Percentiles rank a stretch among this genome's conserved stretches.
Conservation (phyloP, 2,888 invertebrate species). For the Holacanthella duospinosa region DNA sequence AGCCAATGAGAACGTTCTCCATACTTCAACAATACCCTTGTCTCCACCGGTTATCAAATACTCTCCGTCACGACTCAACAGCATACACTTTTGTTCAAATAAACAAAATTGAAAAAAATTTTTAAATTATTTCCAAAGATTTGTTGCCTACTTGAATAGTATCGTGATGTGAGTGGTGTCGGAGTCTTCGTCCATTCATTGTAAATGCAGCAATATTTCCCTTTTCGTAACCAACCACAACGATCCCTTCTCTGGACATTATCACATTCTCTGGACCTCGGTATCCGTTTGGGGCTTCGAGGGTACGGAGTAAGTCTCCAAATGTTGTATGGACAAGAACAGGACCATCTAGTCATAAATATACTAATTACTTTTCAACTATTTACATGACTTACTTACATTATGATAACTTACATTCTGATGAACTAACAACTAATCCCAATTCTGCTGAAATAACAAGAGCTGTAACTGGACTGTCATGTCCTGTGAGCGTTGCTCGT, state of each 20-base stretch:
- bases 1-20: constrained; percentile 94
- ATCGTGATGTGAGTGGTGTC: constrained; percentile 86
- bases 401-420: constrained; percentile 48
- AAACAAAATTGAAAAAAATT: constrained; percentile 37
- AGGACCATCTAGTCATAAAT: constrained; percentile 63
- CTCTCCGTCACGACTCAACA: constrained; percentile 93
- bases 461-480: constrained; percentile 89
- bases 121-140: background rate
- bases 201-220: constrained; percentile 90
- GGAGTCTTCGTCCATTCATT: constrained; percentile 78
- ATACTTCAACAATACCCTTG: constrained; percentile 93
- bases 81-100: constrained; percentile 84
- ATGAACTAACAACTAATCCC: constrained; percentile 92
- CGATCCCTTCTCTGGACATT: constrained; percentile 90
- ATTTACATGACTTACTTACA: background rate
- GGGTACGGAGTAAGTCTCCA: constrained; percentile 86
- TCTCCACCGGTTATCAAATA: constrained; percentile 96
- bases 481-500: constrained; percentile 91
- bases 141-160: constrained; percentile 66
- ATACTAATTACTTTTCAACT: background rate
- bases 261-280: constrained; percentile 74
- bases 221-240: constrained; percentile 84
- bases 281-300: constrained; percentile 68
- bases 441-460: constrained; percentile 96
- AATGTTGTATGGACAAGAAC: constrained; percentile 95